phyloP scores from a whole-genome alignment of 1,140 invertebrate species.

The Drosophila suzukii region DNA sequence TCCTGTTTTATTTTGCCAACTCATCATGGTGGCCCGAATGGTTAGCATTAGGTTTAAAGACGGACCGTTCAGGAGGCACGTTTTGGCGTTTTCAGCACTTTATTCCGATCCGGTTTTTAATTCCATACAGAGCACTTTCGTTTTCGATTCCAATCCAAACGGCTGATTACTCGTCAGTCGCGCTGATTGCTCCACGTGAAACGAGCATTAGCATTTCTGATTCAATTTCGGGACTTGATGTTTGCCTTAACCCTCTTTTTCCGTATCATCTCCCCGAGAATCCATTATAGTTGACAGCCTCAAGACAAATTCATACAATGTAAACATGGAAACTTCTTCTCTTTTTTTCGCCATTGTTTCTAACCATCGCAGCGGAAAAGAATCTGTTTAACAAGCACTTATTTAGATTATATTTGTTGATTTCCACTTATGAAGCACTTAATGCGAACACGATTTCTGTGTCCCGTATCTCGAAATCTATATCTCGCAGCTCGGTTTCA shows the following conservation, averaged over 20 bases:
- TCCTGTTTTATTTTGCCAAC: conserved; percentile 67
- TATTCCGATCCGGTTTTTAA: conserved; percentile 25
- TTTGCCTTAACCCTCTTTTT: conserved; percentile 44
- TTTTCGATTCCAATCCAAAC: conserved; percentile 41
- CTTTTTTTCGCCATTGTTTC: conserved; percentile 28
- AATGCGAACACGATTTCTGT: conserved; percentile 51
- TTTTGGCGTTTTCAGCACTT: conserved; percentile 49
- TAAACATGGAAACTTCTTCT: conserved; percentile 37
- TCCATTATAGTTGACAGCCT: conserved; percentile 77
- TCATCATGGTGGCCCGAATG: conserved; percentile 44
- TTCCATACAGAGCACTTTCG: conserved; percentile 28
- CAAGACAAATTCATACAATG: conserved; percentile 71
- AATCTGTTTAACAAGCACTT: conserved; percentile 80
- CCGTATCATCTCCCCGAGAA: conserved; percentile 44
- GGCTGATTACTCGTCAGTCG: conserved; percentile 45
- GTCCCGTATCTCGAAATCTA: conserved; percentile 20
- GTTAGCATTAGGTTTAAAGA: conserved; percentile 65
- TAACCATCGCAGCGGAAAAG: conserved; percentile 17
- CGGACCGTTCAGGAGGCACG: conserved; percentile 39
- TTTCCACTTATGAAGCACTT: conserved; percentile 79
- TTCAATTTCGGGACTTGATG: conserved; percentile 54
- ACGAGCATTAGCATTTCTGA: conserved; percentile 69
- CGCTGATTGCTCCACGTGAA: conserved; percentile 57
- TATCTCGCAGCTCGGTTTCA: conserved; percentile 18
- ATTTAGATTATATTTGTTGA: conserved; percentile 83